Base-by-base conservation (phyloP, 2,888 invertebrate genomes). In the Byasa hedistus region DNA sequence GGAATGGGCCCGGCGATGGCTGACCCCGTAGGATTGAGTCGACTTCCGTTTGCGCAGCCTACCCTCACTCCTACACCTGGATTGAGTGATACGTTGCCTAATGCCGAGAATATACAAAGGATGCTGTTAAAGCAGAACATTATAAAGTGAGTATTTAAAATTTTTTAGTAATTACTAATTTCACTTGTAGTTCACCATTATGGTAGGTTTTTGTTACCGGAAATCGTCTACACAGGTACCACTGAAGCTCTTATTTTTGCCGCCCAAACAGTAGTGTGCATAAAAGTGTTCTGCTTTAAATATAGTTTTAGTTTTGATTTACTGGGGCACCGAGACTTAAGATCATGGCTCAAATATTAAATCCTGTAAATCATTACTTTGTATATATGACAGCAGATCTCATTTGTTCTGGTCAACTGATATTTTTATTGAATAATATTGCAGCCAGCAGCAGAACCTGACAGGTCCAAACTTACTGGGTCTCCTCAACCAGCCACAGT, bases 111-210 rank as follows among this genome's bases (percentile, higher is more conserved):
- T 70, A 87, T 92, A 55, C 91, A 92, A 75, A 79, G 91, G 77
- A 92, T 92, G 91, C 74, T 92, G 72, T 75, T 92, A 64, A 92
- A 92, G 64, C 92, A 92, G 75, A 92, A 91, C 74, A 90, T 92
- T 70, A 90, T 91, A 80, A 91, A 89, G 92, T 92, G 44, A 87
- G 89, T 82, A 15, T 36, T n/a, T 51, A 51, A 5, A 51, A n/a
- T 10, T 21, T 51, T 51, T n/a, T 51, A 3, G n/a, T 21, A 51
- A 51, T 21, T n/a, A 51, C 7, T n/a, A n/a, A n/a, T 51, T 51
- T 21, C 7, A 10, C 44, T 44, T 44, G 44, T 17, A 44, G 19
- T 3, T 44, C 3, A 8, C 3, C 7, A 27, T 10, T 10, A 10
- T 32, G 32, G 32, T 5, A 10, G 8, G 8, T 32, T 1, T 10